Conservation (phyloP, 2,888 invertebrate species). For the Polyommatus iphigenia region DNA sequence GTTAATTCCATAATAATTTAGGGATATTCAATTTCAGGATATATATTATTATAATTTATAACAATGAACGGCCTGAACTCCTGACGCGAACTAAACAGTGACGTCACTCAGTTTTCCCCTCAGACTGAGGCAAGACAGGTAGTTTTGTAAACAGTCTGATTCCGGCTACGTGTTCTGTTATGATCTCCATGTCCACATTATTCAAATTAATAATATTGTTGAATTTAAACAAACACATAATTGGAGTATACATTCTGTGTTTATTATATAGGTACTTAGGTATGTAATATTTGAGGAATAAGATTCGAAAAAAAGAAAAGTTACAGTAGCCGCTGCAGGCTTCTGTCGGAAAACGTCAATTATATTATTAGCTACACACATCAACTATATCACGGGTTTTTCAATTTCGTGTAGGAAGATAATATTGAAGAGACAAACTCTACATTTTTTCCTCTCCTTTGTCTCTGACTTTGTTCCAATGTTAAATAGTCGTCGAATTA, state of each 20-base stretch:
- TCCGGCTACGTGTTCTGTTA: background rate
- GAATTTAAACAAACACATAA: too few species aligned
- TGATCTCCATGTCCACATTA: background rate
- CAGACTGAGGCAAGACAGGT: slow-evolving; percentile 2
- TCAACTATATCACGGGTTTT: too few species aligned
- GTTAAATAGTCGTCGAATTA: background rate
- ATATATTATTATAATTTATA: background rate
- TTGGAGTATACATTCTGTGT: too few species aligned
- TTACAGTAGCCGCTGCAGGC: too few species aligned
- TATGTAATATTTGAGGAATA: too few species aligned
- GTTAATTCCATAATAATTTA: background rate
- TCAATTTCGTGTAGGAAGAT: too few species aligned
- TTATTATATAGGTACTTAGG: too few species aligned
- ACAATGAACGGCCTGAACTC: background rate
- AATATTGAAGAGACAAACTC: too few species aligned
- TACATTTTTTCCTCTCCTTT: background rate
- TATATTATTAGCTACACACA: too few species aligned
- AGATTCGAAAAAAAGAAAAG: too few species aligned
- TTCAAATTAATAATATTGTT: background rate
- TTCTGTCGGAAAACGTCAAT: too few species aligned
- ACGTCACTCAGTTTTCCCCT: background rate
- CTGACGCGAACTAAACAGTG: background rate
- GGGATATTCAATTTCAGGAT: background rate
- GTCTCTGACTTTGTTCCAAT: background rate
- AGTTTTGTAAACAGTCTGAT: background rate